Conservation (phyloP, 1,140 invertebrate species). For the Sitophilus oryzae region DNA sequence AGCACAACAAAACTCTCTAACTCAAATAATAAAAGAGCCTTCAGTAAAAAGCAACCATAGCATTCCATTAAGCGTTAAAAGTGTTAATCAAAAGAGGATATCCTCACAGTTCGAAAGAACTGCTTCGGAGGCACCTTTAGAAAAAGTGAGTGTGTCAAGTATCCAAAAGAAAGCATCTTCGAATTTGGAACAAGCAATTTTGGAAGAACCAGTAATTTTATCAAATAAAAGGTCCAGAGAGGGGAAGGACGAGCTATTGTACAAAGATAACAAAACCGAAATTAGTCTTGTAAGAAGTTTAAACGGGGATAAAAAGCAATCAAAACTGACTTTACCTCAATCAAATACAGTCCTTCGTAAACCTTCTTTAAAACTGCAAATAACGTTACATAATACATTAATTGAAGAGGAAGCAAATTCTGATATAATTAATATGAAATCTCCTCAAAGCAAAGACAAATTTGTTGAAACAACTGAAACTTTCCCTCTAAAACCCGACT, state of each 20-base stretch:
- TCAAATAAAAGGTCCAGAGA: no score
- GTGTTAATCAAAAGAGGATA: no score
- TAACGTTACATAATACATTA: conserved; percentile 18
- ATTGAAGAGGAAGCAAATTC: conserved; percentile 6
- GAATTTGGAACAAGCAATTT: no score
- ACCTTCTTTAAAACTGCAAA: conserved; percentile 15
- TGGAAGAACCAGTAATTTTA: no score
- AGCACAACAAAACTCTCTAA: no score
- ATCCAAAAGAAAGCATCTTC: no score
- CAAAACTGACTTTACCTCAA: background rate
- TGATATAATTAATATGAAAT: conserved; percentile 2
- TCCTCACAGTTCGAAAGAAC: no score
- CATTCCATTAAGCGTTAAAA: no score
- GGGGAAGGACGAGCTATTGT: conserved; percentile 15
- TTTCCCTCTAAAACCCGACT: conserved; percentile 5
- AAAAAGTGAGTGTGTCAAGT: no score
- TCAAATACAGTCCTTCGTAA: background rate
- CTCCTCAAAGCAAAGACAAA: conserved; percentile 17
- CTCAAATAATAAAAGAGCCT: no score
- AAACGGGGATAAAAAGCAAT: background rate
- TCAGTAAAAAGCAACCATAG: no score
- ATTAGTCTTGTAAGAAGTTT: conserved; percentile 17
- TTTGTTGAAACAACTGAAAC: conserved; percentile 15
- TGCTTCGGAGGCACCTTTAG: no score
- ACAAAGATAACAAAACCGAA: conserved; percentile 22